Base-by-base conservation (phyloP, 2,888 invertebrate species). In the Cataglyphis albicans region DNA sequence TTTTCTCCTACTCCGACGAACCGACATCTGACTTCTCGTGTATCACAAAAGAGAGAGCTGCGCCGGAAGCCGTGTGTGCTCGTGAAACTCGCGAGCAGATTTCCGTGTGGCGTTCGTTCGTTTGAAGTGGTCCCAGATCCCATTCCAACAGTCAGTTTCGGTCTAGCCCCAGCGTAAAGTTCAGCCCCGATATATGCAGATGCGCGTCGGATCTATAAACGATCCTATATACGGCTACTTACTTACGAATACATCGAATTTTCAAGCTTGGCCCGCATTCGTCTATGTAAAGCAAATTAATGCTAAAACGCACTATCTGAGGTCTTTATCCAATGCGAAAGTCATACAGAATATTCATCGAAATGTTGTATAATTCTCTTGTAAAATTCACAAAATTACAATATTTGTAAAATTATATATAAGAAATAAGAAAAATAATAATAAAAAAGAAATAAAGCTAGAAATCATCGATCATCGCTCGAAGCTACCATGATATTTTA, bases 91-190 rank as follows among this genome's bases (percentile, higher is more conserved):
- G 68, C 68, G 70, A 21, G 68, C 61, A 67, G 82, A 64, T 67
- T 81, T 55, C 65, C 55, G 55, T 52, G 82, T 29, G 84, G 82
- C 64, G 75, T 63, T 35, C 35, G 35, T 57, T 72, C 84, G 84
- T 84, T 84, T 82, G 82, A 84, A 74, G 82, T 82, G 82, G 82
- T 74, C 74, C 68, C 64, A 80, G 48, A 55, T 80, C 63, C 70
- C 80, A 64, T 83, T 80, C 59, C 83, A 63, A 18, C 81, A 80
- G 57, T 68, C 70, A 55, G 81, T 81, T 65, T 83, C 48, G 81
- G 81, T 81, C 83, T 64, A 73, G 72, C 59, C 38, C 59, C 73
- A 52, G 57, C 25, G 59, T 65, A 81, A 83, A 83, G 83, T 83
- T 83, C 78, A 52, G n/a, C 25, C 41, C 78, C 78, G 72, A 80